Evolutionary conservation across 2,888 invertebrate species (phyloP).

Genomic region (Dichetophora obliterata): DNA sequence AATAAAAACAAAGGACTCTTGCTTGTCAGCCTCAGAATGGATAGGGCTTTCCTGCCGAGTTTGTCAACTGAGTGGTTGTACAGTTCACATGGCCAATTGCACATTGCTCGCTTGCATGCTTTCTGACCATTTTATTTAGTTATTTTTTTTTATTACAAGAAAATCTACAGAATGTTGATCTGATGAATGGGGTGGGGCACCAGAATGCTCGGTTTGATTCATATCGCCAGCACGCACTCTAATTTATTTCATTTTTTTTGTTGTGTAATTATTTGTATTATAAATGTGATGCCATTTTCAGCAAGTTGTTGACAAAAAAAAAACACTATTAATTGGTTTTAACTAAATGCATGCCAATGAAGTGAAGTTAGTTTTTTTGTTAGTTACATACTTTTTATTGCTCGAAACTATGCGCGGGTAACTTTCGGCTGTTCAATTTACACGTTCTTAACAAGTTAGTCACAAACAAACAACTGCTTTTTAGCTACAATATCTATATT

Average conservation of each 20-base stretch:
- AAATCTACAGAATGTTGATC: neutral
- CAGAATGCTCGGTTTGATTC: neutral
- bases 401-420: neutral
- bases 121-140: too few species aligned
- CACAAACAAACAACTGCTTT: neutral
- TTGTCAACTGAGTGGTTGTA: neutral
- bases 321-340: too few species aligned
- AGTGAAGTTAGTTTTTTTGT: too few species aligned
- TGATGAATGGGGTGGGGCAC: constrained; percentile 9
- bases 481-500: neutral
- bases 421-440: neutral
- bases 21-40: neutral
- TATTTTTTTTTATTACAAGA: neutral
- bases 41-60: neutral
- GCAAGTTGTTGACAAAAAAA: neutral
- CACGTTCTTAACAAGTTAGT: neutral
- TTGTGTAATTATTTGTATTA: too few species aligned
- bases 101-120: too few species aligned
- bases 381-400: neutral
- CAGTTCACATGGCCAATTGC: too few species aligned
- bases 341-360: too few species aligned
- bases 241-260: too few species aligned
- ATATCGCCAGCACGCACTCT: too few species aligned
- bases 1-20: constrained; percentile 20
- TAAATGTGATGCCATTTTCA: neutral